Percentiles rank a stretch among this genome's conserved stretches.
These are phyloP conservation scores for Varanus salvator DNA, from an alignment of 2,113 vertebrate species.

Conservation along the genomic window DNA sequence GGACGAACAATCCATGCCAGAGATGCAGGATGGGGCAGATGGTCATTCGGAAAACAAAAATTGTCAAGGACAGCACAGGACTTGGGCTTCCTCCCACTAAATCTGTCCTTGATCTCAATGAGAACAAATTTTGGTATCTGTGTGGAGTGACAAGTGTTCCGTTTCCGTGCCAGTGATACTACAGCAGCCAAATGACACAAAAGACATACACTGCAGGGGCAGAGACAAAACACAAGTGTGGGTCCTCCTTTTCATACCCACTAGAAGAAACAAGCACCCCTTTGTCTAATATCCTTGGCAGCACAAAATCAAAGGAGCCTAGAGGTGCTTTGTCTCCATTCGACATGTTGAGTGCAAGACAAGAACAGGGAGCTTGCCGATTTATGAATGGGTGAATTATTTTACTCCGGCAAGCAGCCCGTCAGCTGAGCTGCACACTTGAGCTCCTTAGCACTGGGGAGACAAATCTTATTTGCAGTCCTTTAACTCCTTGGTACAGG, in stretches of 20 bases:
- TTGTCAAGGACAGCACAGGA: not conserved
- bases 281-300: constrained; percentile 3
- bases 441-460: not conserved
- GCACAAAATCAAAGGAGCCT: constrained; percentile 12
- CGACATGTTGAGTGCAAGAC: not conserved
- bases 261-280: not conserved
- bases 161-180: not conserved
- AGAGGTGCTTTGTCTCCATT: not conserved
- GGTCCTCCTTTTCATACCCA: not conserved
- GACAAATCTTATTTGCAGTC: not conserved
- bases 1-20: not conserved
- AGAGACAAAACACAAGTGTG: too few relatives aligned
- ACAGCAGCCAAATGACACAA: not conserved
- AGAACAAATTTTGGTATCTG: not conserved
- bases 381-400: constrained; percentile 29
- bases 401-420: not conserved
- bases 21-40: not conserved
- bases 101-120: not conserved
- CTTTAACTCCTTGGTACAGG: not conserved
- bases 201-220: not conserved
- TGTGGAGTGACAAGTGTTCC: not conserved
- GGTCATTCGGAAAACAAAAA: not conserved
- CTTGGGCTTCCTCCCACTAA: not conserved
- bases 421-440: not conserved
- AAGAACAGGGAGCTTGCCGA: not conserved